A percentile compares a stretch with the other conserved stretches of the same genome.
These are phyloP conservation scores for Coturnix japonica DNA, from an alignment of 2,113 vertebrate genomes.

Conservation along the genomic window DNA sequence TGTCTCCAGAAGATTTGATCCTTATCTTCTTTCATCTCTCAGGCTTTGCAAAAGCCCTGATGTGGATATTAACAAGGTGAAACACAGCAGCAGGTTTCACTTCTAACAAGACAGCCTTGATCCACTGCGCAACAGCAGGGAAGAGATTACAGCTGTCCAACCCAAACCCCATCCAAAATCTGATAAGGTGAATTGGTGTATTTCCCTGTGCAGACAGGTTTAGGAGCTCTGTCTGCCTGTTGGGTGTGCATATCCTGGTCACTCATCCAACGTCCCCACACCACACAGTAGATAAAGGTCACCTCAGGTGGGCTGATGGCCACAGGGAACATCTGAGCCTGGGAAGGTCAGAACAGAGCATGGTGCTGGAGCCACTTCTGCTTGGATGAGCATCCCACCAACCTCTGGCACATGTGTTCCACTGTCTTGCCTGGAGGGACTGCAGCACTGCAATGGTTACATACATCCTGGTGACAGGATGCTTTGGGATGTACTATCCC, in stretches of 20 bases:
- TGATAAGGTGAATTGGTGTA: not conserved
- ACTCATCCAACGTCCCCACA: rapidly evolving
- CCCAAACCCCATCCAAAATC: not conserved
- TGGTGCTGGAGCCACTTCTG: not conserved
- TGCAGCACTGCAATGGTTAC: not conserved
- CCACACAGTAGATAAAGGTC: not conserved
- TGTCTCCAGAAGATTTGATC: not conserved
- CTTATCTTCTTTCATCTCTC: not conserved
- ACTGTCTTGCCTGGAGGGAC: not conserved
- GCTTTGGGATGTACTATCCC: not conserved
- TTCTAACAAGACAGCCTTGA: not conserved
- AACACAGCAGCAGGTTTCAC: not conserved
- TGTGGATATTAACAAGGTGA: not conserved
- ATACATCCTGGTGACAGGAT: not conserved
- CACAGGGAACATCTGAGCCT: not conserved
- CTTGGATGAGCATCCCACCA: not conserved
- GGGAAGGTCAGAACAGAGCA: not conserved
- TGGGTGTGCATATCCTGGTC: not conserved
- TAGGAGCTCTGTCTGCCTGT: not conserved
- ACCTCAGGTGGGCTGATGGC: not conserved
- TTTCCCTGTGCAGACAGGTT: not conserved
- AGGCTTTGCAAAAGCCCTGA: not conserved
- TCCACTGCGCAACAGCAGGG: rapidly evolving
- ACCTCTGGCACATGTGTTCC: not conserved
- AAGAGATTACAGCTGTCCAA: not conserved